phyloP scores from a whole-genome alignment of 2,888 invertebrate genomes.

The Trissonchulus sp. region DNA sequence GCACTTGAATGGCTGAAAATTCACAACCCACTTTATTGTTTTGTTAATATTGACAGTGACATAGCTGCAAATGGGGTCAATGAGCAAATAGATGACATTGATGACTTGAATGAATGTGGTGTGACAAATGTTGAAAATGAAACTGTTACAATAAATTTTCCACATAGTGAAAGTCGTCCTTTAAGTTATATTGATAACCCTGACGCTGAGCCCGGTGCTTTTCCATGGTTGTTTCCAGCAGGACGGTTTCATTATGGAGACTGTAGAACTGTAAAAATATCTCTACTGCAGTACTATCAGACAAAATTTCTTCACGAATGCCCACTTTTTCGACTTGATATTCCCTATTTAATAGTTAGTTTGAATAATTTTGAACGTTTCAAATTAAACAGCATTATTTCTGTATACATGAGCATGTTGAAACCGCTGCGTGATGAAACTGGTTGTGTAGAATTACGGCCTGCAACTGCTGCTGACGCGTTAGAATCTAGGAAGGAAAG shows the following conservation, averaged over 20 bases:
- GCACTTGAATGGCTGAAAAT: slow-evolving; percentile 3
- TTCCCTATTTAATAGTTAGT: neutral
- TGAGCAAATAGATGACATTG: neutral
- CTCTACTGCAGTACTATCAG: neutral
- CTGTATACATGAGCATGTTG: neutral
- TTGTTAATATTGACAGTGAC: too few relatives aligned
- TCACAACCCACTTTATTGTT: neutral
- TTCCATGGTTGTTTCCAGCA: neutral
- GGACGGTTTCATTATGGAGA: neutral
- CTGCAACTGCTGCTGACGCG: neutral
- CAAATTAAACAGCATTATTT: neutral
- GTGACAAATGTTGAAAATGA: too few relatives aligned
- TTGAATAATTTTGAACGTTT: neutral
- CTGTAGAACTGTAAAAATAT: neutral
- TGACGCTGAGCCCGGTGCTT: neutral
- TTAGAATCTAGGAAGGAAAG: too few relatives aligned
- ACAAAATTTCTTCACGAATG: neutral
- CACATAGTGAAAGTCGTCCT: neutral
- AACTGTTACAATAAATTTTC: too few relatives aligned
- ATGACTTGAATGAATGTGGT: neutral
- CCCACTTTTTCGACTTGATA: neutral
- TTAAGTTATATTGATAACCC: neutral
- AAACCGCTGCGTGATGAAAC: neutral
- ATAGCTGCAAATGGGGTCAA: neutral
- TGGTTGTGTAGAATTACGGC: neutral